A percentile compares a stretch with the other conserved stretches of the same genome.
Conservation (phyloP, 2,797 vertebrate genomes). For the Urocyon cinereoargenteus region DNA sequence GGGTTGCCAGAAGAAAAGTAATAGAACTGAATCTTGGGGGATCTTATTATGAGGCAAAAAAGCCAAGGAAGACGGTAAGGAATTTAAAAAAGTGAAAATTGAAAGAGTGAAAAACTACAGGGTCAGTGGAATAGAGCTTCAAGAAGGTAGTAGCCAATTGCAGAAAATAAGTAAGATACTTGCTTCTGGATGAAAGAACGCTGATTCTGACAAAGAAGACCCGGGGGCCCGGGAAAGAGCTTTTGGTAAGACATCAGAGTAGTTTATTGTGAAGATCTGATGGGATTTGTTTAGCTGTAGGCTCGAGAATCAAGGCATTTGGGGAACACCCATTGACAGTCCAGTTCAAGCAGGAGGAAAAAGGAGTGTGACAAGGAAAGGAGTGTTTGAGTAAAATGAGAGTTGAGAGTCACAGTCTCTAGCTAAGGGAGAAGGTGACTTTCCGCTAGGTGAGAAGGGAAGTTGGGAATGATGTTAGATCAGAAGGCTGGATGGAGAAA, state of each 20-base stretch:
- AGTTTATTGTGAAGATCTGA: neutral
- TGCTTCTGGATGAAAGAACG: neutral
- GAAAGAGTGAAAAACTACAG: neutral
- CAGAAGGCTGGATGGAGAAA: neutral
- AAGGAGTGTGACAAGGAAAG: neutral
- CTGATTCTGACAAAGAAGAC: neutral
- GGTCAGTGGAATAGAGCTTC: neutral
- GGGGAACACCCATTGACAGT: neutral
- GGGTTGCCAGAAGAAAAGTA: neutral
- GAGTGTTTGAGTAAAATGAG: neutral
- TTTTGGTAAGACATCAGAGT: neutral
- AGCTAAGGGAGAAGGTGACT: neutral
- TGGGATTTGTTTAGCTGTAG: neutral
- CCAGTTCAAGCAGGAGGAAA: neutral
- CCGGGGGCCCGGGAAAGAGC: neutral
- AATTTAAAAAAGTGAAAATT: neutral
- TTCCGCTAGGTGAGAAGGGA: neutral
- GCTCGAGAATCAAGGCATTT: neutral
- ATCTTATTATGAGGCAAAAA: neutral
- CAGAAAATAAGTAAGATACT: neutral
- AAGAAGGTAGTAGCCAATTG: neutral
- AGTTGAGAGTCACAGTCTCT: neutral
- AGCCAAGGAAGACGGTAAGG: neutral
- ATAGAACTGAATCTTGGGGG: neutral
- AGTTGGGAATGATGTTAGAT: neutral